Evolutionary conservation across 2,888 invertebrate genomes (phyloP).

Genomic region (Thelaira solivaga): DNA sequence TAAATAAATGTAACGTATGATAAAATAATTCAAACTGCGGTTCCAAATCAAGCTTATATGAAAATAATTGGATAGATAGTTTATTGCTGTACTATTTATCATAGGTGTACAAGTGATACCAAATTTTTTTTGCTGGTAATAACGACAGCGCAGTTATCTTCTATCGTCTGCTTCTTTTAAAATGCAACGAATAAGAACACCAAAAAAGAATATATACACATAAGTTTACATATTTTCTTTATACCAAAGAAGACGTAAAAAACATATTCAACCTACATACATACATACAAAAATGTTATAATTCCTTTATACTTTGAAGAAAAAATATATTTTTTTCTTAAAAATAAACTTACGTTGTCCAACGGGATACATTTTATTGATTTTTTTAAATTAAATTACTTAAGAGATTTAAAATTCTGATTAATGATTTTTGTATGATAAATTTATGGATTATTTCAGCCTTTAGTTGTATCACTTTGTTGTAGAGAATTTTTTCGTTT

Average conservation of each 20-base stretch:
- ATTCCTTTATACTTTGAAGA: neutral
- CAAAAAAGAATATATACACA: slow-evolving; percentile 40
- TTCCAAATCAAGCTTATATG: no score
- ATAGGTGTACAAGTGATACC: slow-evolving; percentile 26
- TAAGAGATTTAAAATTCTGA: slow-evolving; percentile 64
- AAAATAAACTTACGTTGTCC: slow-evolving; percentile 81
- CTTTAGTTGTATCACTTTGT: slow-evolving; percentile 74
- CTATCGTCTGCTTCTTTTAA: neutral
- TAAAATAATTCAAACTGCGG: no score
- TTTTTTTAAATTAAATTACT: slow-evolving; percentile 59
- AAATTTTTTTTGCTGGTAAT: slow-evolving; percentile 16
- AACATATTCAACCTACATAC: neutral
- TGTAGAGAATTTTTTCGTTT: slow-evolving; percentile 74
- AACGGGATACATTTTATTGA: slow-evolving; percentile 81
- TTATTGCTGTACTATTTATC: no score
- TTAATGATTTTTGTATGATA: slow-evolving; percentile 65
- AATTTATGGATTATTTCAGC: slow-evolving; percentile 69
- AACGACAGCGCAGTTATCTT: slow-evolving; percentile 16
- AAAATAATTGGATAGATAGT: no score
- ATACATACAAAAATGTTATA: neutral
- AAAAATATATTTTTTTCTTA: neutral
- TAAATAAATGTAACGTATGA: no score
- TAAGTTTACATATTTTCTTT: slow-evolving; percentile 16
- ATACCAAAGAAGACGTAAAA: slow-evolving; percentile 18
- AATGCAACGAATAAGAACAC: slow-evolving; percentile 57